Base-by-base conservation (phyloP, 30 jellyfish, hydroid and myxozoan species). In the Turritopsis rubra region DNA sequence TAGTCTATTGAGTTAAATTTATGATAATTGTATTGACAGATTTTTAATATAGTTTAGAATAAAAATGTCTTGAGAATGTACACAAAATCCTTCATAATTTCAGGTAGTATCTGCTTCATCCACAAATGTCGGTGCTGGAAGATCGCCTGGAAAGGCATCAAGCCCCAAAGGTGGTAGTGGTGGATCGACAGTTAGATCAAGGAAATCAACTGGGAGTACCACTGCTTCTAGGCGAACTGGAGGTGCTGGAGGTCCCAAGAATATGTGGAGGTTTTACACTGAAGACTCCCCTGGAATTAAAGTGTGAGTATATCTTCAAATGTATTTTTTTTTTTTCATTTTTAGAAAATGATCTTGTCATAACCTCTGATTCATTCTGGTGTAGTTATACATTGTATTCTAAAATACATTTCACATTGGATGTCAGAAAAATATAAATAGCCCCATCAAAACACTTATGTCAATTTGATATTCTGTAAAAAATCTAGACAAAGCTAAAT, bases 201-300 rank as follows among this genome's bases (percentile, higher is more conserved):
- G 98, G 92, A 87, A 85, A 60, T 78, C 73, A 27, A 60, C 74
- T 17, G n/a, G 76, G 7, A 52, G 96, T 65, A 54, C 90, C 27
- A 70, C 96, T 17, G 88, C 96, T 20, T 85, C 96, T 1, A 83
- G 95, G 28, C 80, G 98, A 71, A 74, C 96, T 52, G 86, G 92
- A 17, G 79, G 95, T 31, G 96, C 95, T 13, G 89, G 98, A 60
- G 96, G 96, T 53, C 98, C 96, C 75, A 96, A 88, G 73, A 92
- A 92, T 78, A 92, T 92, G 98, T 92, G 98, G 98, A 87, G 98
- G 85, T 92, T 92, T 88, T 92, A 92, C 83, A 92, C 98, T 29
- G 98, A 92, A 79, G 98, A 92, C 41, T 92, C 98, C 0, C 98
- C 98, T 16, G 98, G 98, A 80, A 92, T 92, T 24, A 92, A 92